Conservation (phyloP, 2,113 vertebrate genomes). For the Malurus alboscapulatus region DNA sequence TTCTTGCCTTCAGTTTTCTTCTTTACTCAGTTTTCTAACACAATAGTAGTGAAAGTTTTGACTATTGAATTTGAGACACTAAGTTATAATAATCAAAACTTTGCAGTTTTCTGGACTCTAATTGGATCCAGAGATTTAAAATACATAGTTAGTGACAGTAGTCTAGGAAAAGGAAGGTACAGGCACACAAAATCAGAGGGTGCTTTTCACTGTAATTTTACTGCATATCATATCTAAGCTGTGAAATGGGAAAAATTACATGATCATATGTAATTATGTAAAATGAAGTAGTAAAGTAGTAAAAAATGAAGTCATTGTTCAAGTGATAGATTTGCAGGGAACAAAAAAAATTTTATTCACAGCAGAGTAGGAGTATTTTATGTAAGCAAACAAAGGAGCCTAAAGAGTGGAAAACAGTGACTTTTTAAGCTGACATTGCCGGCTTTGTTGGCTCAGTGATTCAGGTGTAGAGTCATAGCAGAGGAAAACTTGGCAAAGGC, state of each 20-base stretch:
- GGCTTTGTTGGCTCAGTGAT: neutral
- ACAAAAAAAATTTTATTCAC: neutral
- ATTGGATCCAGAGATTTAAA: neutral
- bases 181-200: neutral
- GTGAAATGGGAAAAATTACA: neutral
- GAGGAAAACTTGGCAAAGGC: neutral
- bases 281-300: too few species aligned
- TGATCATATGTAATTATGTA: too few species aligned
- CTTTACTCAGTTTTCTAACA: neutral
- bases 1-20: neutral
- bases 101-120: neutral
- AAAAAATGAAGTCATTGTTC: neutral
- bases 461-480: neutral
- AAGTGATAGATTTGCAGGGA: neutral
- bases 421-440: rapidly evolving
- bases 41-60: neutral
- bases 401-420: neutral
- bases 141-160: neutral
- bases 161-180: neutral
- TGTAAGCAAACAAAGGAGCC: neutral
- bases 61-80: neutral
- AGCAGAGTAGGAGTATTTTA: neutral
- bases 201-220: neutral
- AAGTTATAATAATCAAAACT: neutral
- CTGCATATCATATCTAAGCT: neutral